Conservation (phyloP, 2,888 invertebrate genomes). For the Sesia bembeciformis region DNA sequence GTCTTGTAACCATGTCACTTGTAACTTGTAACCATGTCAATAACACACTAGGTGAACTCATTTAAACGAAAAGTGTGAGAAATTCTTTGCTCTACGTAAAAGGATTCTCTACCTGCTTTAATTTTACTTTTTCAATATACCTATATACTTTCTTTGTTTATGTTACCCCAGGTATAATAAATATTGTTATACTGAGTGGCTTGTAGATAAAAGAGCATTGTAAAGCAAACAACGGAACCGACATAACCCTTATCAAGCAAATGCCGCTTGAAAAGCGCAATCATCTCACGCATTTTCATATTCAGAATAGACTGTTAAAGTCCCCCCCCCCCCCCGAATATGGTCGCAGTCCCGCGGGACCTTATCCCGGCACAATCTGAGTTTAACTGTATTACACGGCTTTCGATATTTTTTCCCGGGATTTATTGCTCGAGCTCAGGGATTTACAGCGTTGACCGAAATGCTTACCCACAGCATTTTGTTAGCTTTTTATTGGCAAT, state of each 20-base stretch:
- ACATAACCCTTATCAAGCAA: conserved; percentile 16
- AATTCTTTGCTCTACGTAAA: no score
- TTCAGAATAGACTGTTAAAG: conserved; percentile 15
- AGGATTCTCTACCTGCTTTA: no score
- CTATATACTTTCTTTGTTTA: no score
- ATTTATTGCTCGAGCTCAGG: conserved; percentile 52
- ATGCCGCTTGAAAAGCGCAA: conserved; percentile 18
- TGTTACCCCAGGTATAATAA: no score
- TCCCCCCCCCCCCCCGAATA: conserved; percentile 7
- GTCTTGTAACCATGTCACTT: no score
- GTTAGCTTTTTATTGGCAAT: conserved; percentile 70
- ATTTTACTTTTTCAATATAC: no score
- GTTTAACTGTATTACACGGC: conserved; percentile 55
- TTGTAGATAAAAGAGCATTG: neutral
- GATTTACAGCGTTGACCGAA: conserved; percentile 70
- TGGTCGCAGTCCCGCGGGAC: conserved; percentile 14
- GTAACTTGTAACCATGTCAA: no score
- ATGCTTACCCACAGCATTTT: conserved; percentile 64
- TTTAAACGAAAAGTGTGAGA: no score
- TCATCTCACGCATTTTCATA: conserved; percentile 19
- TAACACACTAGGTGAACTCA: no score
- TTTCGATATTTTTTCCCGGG: conserved; percentile 58
- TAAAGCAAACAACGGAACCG: conserved; percentile 2
- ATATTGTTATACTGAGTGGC: no score
- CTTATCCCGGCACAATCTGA: conserved; percentile 23